Evolutionary conservation across 2,888 invertebrate species (phyloP).

Genomic region (Papilio protenor): DNA sequence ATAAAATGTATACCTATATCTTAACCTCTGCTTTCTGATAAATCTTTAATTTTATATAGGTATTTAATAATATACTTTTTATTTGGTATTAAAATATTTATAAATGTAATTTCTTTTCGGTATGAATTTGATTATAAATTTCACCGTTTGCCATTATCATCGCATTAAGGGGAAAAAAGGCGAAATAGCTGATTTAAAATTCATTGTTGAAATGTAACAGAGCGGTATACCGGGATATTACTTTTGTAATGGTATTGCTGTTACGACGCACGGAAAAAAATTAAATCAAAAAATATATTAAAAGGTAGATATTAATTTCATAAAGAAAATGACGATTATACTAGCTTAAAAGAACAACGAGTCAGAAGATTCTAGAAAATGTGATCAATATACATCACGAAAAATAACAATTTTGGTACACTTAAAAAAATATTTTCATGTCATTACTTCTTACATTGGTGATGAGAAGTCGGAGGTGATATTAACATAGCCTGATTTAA

Average conservation of each 20-base stretch:
- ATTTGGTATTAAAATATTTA: not conserved
- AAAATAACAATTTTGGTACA: too few relatives aligned
- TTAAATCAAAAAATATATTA: slow-evolving; percentile 9
- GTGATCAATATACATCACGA: not conserved
- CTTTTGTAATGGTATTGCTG: slow-evolving; percentile 23
- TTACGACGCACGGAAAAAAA: not conserved
- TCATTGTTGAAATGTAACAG: slow-evolving; percentile 25
- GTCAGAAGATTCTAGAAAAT: not conserved
- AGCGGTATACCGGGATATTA: slow-evolving; percentile 20
- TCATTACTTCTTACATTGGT: too few relatives aligned
- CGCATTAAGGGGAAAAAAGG: slow-evolving; percentile 24
- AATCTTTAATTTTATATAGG: not conserved
- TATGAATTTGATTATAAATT: slow-evolving; percentile 14
- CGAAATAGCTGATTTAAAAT: slow-evolving; percentile 27
- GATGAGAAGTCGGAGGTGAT: too few relatives aligned
- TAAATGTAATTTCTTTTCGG: not conserved
- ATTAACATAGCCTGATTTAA: too few relatives aligned
- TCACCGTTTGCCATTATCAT: slow-evolving; percentile 11
- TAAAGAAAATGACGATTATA: not conserved
- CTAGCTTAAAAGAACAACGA: not conserved
- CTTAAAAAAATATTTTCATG: too few relatives aligned
- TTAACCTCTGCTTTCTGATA: not conserved
- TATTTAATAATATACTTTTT: not conserved
- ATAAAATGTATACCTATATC: not conserved
- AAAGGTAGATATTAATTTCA: not conserved